phyloP scores from a whole-genome alignment of 2,113 vertebrate species.

The Oryzias woworae region DNA sequence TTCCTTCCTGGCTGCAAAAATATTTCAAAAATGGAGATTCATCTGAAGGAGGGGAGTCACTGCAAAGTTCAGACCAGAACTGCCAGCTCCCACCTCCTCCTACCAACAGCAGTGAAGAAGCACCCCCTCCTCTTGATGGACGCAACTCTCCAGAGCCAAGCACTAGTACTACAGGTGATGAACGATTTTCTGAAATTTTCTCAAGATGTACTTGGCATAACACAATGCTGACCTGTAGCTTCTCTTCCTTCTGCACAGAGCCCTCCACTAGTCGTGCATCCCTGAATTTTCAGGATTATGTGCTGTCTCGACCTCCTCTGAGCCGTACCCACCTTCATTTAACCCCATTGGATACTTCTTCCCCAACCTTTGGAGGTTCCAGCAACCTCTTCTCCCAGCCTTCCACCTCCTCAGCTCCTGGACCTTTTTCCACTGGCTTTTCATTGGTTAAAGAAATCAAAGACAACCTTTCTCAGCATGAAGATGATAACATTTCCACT shows the following conservation, averaged over 20 bases:
- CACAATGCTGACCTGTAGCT: slow-evolving; percentile 2
- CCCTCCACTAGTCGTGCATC: slow-evolving; percentile 88
- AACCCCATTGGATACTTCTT: slow-evolving; percentile 82
- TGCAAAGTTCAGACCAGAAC: slow-evolving; percentile 56
- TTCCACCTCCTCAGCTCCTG: slow-evolving; percentile 86
- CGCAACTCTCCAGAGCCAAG: slow-evolving; percentile 83
- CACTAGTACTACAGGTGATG: slow-evolving; percentile 83
- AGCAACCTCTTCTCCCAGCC: slow-evolving; percentile 82
- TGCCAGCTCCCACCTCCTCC: slow-evolving; percentile 70
- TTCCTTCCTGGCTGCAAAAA: slow-evolving; percentile 93
- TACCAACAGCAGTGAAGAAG: slow-evolving; percentile 81
- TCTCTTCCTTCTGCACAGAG: slow-evolving; percentile 68
- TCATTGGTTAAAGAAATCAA: slow-evolving; percentile 97
- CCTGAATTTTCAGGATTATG: slow-evolving; percentile 85
- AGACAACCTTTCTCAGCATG: slow-evolving; percentile 96
- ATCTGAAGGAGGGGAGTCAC: slow-evolving; percentile 54
- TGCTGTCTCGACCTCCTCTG: slow-evolving; percentile 90
- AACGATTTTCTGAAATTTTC: neutral
- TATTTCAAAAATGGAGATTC: slow-evolving; percentile 90
- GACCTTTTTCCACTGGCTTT: slow-evolving; percentile 79
- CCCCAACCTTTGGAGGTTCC: slow-evolving; percentile 64
- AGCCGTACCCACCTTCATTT: slow-evolving; percentile 91
- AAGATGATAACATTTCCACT: slow-evolving; percentile 99
- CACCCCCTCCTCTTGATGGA: slow-evolving; percentile 74
- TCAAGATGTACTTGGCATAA: neutral